Conservation (phyloP, 2,888 invertebrate genomes). For the Gymnosoma rotundatum region DNA sequence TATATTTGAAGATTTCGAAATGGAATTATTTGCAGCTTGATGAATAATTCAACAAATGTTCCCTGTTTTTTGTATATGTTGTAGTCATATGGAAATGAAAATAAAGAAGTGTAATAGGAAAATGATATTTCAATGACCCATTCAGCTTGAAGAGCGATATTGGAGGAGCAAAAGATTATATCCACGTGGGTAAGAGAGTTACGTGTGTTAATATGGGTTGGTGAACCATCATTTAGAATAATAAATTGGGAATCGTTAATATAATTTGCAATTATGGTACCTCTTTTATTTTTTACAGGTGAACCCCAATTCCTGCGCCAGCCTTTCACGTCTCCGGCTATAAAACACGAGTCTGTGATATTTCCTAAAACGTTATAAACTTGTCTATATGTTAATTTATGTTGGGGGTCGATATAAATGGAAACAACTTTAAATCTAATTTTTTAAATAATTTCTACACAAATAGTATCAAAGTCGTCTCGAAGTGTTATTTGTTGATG, state of each 20-base stretch:
- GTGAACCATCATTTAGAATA: too few relatives aligned
- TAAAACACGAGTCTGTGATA: background rate
- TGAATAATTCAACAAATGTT: slow-evolving; percentile 16
- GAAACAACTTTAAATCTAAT: background rate
- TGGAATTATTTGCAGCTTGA: slow-evolving; percentile 1
- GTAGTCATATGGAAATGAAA: background rate
- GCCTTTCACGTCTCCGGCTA: background rate
- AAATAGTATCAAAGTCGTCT: slow-evolving; percentile 5
- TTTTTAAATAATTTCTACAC: background rate
- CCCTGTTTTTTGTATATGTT: background rate
- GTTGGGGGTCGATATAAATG: background rate
- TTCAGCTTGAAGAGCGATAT: background rate
- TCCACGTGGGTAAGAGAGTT: too few relatives aligned
- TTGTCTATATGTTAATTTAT: background rate
- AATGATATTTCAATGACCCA: background rate
- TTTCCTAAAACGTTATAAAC: background rate
- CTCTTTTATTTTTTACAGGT: background rate
- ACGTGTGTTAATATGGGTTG: too few relatives aligned
- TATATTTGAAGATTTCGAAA: background rate
- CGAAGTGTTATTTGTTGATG: background rate
- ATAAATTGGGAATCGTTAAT: background rate
- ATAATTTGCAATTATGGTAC: background rate
- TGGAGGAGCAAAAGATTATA: background rate
- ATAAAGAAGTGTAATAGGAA: background rate
- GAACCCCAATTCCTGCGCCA: background rate